Evolutionary conservation across 2,797 vertebrate species (phyloP).

Genomic region (Liasis olivaceus): DNA sequence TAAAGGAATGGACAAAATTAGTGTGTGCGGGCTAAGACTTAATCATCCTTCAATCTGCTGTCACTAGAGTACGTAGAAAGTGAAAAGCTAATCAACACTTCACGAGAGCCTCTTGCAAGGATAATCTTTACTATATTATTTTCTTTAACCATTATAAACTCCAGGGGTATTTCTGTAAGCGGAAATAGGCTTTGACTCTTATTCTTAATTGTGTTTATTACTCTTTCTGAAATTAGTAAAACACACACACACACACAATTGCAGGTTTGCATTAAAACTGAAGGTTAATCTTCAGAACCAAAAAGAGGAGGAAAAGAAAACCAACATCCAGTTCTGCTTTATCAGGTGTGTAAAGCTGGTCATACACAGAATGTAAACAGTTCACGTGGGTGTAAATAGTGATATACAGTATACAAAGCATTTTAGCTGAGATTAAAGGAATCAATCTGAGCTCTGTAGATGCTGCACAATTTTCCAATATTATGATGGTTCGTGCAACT

Average conservation of each 20-base stretch:
- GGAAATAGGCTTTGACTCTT: conserved; percentile 39
- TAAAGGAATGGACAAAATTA: conserved; percentile 27
- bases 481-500: background rate
- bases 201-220: conserved; percentile 5
- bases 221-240: conserved; percentile 21
- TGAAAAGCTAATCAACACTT: conserved; percentile 33
- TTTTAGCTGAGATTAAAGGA: background rate
- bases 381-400: background rate
- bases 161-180: conserved; percentile 48
- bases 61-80: conserved; percentile 14
- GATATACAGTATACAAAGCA: background rate
- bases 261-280: conserved; percentile 28
- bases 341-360: background rate
- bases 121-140: conserved; percentile 51
- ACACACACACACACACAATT: background rate
- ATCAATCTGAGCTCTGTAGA: too few relatives aligned
- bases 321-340: background rate
- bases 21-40: background rate
- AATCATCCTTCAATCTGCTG: conserved; percentile 1
- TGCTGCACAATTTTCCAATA: background rate
- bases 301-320: background rate
- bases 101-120: conserved; percentile 36
- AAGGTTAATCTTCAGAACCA: conserved; percentile 11
- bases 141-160: conserved; percentile 32
- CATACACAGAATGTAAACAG: background rate